Percentiles rank a stretch among this genome's conserved stretches.
Conservation (phyloP, 2,797 vertebrate species). For the Cetoscarus ocellatus region DNA sequence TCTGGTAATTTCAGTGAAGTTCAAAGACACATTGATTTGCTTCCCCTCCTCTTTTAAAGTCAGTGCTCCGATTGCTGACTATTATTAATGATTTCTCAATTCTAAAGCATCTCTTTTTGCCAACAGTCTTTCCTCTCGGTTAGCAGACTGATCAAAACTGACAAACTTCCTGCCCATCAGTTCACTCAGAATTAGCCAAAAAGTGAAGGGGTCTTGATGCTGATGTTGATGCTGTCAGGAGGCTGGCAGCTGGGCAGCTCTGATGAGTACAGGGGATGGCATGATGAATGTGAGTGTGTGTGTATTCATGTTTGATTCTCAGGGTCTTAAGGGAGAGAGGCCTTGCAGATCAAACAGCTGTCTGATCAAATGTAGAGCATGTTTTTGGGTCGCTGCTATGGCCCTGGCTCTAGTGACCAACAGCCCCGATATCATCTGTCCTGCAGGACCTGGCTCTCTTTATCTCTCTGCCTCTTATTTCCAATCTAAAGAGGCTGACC, state of each 20-base stretch:
- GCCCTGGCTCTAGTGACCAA: slow-evolving; percentile 71
- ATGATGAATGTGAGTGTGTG: slow-evolving; percentile 40
- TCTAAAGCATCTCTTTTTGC: slow-evolving; percentile 19
- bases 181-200: slow-evolving; percentile 55
- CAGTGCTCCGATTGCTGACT: not conserved
- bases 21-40: not conserved
- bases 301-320: slow-evolving; percentile 38
- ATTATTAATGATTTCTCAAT: slow-evolving; percentile 5
- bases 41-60: not conserved
- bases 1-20: no score
- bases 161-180: slow-evolving; percentile 36
- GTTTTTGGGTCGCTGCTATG: slow-evolving; percentile 74
- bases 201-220: slow-evolving; percentile 51
- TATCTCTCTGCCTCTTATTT: slow-evolving; percentile 54
- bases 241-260: slow-evolving; percentile 55
- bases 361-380: slow-evolving; percentile 76
- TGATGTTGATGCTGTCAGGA: slow-evolving; percentile 64
- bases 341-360: slow-evolving; percentile 69
- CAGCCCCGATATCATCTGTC: slow-evolving; percentile 60
- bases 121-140: slow-evolving; percentile 34
- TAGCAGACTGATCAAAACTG: slow-evolving; percentile 50
- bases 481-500: slow-evolving; percentile 71
- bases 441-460: slow-evolving; percentile 63
- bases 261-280: slow-evolving; percentile 55
- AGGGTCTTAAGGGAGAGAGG: slow-evolving; percentile 48